Conservation (phyloP, 2,888 invertebrate genomes). For the Apodemia mormo region DNA sequence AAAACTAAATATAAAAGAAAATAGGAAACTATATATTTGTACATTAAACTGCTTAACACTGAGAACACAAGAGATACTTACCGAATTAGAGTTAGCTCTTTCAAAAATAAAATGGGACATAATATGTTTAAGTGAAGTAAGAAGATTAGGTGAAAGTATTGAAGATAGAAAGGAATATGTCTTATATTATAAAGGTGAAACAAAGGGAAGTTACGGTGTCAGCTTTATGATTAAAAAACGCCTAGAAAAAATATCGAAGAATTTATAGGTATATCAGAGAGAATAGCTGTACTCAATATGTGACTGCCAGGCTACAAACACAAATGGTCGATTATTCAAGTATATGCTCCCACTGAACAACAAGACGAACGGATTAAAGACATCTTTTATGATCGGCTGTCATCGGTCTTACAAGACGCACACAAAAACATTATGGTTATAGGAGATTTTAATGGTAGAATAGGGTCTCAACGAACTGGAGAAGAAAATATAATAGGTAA, state of each 20-base stretch:
- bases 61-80: too few species aligned
- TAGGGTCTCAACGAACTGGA: conserved; percentile 25
- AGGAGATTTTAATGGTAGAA: conserved; percentile 30
- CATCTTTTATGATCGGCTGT: not conserved
- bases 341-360: conserved; percentile 2
- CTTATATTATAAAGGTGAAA: conserved; percentile 13
- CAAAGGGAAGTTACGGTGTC: not conserved
- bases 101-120: conserved; percentile 9
- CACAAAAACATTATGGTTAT: conserved; percentile 31
- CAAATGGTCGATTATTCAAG: not conserved
- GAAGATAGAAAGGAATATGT: not conserved
- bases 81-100: not conserved
- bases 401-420: not conserved
- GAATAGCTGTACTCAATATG: not conserved
- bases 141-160: not conserved
- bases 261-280: too few species aligned
- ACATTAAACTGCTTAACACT: too few species aligned
- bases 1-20: too few species aligned
- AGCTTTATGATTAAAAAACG: not conserved
- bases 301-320: not conserved
- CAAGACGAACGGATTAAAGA: not conserved
- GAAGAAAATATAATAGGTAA: conserved; percentile 25
- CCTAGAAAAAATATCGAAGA: not conserved
- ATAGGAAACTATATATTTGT: too few species aligned
- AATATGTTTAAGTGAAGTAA: conserved; percentile 12